A percentile compares a stretch with the other conserved stretches of the same genome.
Evolutionary conservation across 1,140 invertebrate species (phyloP).

Genomic region (Diachasmimorpha longicaudata): DNA sequence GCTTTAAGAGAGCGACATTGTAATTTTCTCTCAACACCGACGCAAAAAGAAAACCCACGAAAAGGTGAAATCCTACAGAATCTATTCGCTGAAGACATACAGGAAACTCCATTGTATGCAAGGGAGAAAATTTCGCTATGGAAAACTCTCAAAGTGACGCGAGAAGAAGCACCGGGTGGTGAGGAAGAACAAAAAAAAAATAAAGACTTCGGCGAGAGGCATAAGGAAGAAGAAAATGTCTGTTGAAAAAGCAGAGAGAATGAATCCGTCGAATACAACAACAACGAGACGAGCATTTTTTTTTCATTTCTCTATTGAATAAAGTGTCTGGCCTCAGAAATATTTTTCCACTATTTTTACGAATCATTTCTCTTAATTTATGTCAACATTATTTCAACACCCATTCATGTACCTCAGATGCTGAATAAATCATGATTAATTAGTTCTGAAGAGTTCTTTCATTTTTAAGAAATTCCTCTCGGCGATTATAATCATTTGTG

Average conservation of each 20-base stretch:
- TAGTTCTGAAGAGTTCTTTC: too few relatives aligned
- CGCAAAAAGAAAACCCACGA: neutral
- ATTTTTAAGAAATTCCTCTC: too few relatives aligned
- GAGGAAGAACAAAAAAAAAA: neutral
- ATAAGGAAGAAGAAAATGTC: neutral
- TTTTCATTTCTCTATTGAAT: neutral
- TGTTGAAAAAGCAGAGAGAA: conserved; percentile 22
- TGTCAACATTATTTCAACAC: too few relatives aligned
- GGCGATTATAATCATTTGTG: too few relatives aligned
- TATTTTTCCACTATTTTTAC: neutral
- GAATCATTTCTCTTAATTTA: neutral
- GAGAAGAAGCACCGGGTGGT: neutral
- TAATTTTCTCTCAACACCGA: neutral
- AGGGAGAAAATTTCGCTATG: neutral
- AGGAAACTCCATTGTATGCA: neutral
- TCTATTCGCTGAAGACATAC: neutral
- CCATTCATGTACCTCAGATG: too few relatives aligned
- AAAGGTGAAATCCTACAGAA: neutral
- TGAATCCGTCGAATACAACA: conserved; percentile 11
- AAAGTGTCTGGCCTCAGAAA: neutral
- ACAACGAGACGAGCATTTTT: neutral
- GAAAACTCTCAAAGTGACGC: conserved; percentile 11
- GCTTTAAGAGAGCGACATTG: neutral
- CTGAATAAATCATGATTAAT: too few relatives aligned
- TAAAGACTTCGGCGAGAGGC: neutral